Evolutionary conservation across 2,797 vertebrate species (phyloP), one percentile per base, ranked within the genome.

Genomic region (Urophycis tenuis): DNA sequence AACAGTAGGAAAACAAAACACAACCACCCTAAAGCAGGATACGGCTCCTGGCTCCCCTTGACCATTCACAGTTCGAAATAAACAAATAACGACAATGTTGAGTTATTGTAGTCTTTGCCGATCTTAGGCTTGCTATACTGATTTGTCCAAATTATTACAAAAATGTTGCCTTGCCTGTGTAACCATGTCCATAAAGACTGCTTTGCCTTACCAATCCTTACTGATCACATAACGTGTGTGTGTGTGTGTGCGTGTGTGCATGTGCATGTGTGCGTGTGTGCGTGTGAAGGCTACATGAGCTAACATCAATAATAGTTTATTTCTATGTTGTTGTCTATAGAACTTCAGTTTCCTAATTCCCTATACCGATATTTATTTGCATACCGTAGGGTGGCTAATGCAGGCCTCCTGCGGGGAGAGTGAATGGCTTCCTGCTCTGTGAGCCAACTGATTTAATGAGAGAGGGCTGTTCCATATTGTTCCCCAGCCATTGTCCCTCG

Each of bases 391-490:
- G 73, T 39, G 77, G 85, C 84, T 85, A 81, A 85, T 86, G 82
- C 53, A 74, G 76, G 82, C 77, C n/a, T n/a, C n/a, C 78, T 73
- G 78, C 45, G 74, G 79, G 45, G 34, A 71, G 78, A 81, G 71
- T 80, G 84, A 91, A 89, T 82, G 87, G 85, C 88, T 86, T 86
- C 82, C 87, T 88, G 87, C 84, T 86, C 87, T 82, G 87, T 89
- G 90, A 86, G 77, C 64, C 88, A 91, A 91, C 91, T 91, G 90
- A 83, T 92, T 90, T 91, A 91, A 92, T 89, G 89, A 79, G 30
- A 91, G 87, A 91, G 86, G 88, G 89, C 79, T 86, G 84, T 93
- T 94, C 92, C 84, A 91, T 92, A 88, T 92, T 92, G 91, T 94
- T 93, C 91, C 90, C 81, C 49, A 80, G 86, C 90, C 84, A 89